A percentile compares a stretch with the other conserved stretches of the same genome.
Conservation (phyloP, 2,888 invertebrate species). For the Globia sparganii region DNA sequence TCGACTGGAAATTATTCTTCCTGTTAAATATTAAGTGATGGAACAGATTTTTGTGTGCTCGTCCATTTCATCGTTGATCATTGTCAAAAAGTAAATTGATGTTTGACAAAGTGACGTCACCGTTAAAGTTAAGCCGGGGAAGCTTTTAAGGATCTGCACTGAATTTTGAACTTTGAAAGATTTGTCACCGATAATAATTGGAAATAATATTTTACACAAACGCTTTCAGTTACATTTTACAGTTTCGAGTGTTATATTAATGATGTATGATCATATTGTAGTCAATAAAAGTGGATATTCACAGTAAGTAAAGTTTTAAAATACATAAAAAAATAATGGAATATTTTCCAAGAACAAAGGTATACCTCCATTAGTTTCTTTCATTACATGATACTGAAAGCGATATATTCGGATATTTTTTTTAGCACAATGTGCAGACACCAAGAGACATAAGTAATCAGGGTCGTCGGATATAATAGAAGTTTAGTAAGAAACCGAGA, state of each 20-base stretch:
- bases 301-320: neutral
- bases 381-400: neutral
- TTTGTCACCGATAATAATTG: slow-evolving; percentile 70
- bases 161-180: slow-evolving; percentile 71
- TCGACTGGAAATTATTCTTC: slow-evolving; percentile 26
- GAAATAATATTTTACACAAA: slow-evolving; percentile 41
- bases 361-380: neutral
- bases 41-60: slow-evolving; percentile 72
- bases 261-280: neutral
- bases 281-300: neutral
- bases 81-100: slow-evolving; percentile 87
- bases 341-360: neutral
- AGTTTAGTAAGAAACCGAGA: too few relatives aligned
- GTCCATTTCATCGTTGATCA: slow-evolving; percentile 84
- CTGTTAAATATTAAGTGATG: slow-evolving; percentile 66
- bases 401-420: neutral
- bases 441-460: too few relatives aligned
- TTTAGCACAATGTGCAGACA: neutral
- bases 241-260: neutral
- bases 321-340: neutral
- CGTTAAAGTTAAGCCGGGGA: slow-evolving; percentile 80
- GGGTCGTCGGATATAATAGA: too few relatives aligned
- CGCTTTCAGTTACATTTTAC: neutral
- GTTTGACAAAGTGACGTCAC: slow-evolving; percentile 88
- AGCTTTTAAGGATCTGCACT: slow-evolving; percentile 85